A percentile compares a stretch with the other conserved stretches of the same genome.
Conservation (phyloP, 2,113 vertebrate species). For the Gymnobelideus leadbeateri region DNA sequence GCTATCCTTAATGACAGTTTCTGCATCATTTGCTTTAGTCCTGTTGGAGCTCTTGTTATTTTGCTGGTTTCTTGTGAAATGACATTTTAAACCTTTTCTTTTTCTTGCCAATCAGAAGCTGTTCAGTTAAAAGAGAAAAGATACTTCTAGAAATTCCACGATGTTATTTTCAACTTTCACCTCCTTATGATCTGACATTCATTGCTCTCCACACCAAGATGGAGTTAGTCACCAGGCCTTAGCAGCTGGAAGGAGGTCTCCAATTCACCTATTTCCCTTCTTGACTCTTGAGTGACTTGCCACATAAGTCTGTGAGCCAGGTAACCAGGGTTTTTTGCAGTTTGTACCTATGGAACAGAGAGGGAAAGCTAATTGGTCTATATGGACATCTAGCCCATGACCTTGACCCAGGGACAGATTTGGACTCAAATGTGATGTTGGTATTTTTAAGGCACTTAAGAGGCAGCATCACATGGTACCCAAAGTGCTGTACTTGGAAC, state of each 20-base stretch:
- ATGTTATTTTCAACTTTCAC: not conserved
- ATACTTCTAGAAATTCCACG: slow-evolving; percentile 5
- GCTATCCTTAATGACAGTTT: slow-evolving; percentile 22
- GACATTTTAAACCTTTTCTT: not conserved
- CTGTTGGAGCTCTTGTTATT: slow-evolving; percentile 20
- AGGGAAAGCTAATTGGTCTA: not conserved
- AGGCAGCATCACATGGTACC: not conserved
- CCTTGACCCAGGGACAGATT: not conserved
- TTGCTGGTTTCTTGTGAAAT: slow-evolving; percentile 41
- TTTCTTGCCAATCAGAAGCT: not conserved
- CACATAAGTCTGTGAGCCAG: not conserved
- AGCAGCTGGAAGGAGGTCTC: not conserved
- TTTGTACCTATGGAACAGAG: not conserved
- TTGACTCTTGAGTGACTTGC: not conserved
- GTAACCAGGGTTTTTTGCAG: not conserved
- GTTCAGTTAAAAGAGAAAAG: slow-evolving; percentile 29
- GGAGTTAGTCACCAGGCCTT: not conserved
- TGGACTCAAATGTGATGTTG: not conserved
- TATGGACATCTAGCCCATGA: not conserved
- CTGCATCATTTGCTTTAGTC: slow-evolving; percentile 6
- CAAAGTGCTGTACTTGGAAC: not conserved
- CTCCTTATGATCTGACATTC: not conserved
- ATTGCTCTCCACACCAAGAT: slow-evolving; percentile 8
- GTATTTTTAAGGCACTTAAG: not conserved
- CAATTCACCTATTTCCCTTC: not conserved